These are phyloP conservation scores for Plebejus melissa DNA, from an alignment of 2,888 invertebrate species.

Conservation along the genomic window DNA sequence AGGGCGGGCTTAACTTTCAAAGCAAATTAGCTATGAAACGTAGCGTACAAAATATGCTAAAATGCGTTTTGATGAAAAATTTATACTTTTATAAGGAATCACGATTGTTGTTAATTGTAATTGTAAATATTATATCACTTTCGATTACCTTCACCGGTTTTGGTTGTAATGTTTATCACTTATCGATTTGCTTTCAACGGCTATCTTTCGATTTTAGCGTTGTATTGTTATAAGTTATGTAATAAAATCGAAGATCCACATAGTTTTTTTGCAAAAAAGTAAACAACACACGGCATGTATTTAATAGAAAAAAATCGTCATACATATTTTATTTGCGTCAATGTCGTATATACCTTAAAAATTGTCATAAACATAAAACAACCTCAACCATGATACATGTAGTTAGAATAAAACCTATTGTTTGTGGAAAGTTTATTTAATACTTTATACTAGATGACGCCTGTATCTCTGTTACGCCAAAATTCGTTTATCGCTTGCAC, in stretches of 20 bases:
- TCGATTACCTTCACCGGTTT: conserved; percentile 49
- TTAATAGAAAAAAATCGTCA: neutral
- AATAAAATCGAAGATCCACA: neutral
- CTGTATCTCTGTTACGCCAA: no score
- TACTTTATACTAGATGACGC: no score
- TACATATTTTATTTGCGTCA: neutral
- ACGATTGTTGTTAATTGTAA: conserved; percentile 31
- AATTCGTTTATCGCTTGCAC: no score
- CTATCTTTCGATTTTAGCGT: conserved; percentile 14
- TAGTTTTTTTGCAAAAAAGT: neutral
- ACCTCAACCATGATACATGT: neutral
- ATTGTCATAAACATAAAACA: neutral
- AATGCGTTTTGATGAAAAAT: neutral
- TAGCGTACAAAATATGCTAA: neutral
- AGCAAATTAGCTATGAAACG: neutral
- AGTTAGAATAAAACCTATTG: no score
- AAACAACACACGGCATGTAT: no score
- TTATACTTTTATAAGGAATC: conserved; percentile 9
- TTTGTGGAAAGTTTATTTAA: no score
- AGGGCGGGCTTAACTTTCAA: no score
- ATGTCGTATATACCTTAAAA: neutral
- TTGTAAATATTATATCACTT: conserved; percentile 40
- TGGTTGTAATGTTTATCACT: conserved; percentile 29
- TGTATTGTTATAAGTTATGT: neutral
- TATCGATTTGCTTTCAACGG: conserved; percentile 19